These are phyloP conservation scores for Diarsia dahlii DNA, from an alignment of 2,888 invertebrate species.

Conservation along the genomic window DNA sequence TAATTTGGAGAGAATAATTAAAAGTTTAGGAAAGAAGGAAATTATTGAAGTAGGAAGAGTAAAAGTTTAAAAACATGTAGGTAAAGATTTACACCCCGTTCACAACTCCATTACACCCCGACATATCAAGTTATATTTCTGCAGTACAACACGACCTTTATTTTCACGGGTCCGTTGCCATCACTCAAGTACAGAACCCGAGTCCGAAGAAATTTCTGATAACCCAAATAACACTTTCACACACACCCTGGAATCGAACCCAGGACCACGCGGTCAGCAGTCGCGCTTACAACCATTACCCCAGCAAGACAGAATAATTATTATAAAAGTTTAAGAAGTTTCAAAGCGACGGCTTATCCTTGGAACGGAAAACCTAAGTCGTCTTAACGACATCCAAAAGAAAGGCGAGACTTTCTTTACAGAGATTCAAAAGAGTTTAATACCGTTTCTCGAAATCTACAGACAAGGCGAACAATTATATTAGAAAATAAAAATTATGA, in stretches of 20 bases:
- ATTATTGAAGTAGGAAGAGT: not conserved
- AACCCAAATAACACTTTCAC: no score
- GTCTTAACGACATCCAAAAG: not conserved
- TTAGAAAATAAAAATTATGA: not conserved
- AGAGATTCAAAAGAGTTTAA: not conserved
- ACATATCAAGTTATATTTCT: no score
- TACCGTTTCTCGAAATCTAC: not conserved
- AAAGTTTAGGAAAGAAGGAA: no score
- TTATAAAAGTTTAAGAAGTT: not conserved
- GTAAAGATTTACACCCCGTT: not conserved
- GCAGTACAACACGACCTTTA: no score
- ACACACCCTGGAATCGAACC: no score
- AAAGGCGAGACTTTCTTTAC: slow-evolving; percentile 2
- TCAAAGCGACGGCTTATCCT: not conserved
- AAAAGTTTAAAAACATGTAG: no score
- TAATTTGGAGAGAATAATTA: not conserved
- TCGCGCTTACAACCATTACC: no score
- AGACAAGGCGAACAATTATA: not conserved
- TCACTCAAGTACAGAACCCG: no score
- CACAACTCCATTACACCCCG: not conserved
- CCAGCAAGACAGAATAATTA: not conserved
- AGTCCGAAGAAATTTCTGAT: no score
- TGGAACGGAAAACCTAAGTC: slow-evolving; percentile 8
- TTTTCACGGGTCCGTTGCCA: no score
- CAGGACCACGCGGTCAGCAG: no score